A percentile compares a stretch with the other conserved stretches of the same genome.
Evolutionary conservation across 2,797 vertebrate genomes (phyloP).

Genomic region (Adrianichthys oophorus): DNA sequence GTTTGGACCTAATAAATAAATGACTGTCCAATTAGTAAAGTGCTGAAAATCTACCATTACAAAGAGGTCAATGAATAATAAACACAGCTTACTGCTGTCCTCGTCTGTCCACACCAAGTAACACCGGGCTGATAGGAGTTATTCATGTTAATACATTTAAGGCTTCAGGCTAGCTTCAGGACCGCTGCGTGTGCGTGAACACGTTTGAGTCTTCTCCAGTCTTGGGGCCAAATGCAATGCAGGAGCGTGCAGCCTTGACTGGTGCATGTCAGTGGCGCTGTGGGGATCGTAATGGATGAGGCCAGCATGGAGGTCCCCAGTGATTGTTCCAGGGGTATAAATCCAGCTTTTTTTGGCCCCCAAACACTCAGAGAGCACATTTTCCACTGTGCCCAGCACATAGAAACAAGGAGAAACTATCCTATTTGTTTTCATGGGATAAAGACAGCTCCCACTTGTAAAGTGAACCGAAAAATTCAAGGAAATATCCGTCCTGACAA

Average conservation of each 20-base stretch:
- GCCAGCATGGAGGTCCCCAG: slow-evolving; percentile 52
- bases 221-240: slow-evolving; percentile 8
- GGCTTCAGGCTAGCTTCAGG: slow-evolving; percentile 47
- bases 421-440: not conserved
- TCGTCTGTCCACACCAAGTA: slow-evolving; percentile 64
- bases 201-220: slow-evolving; percentile 13
- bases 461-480: slow-evolving; percentile 1
- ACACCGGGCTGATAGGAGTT: slow-evolving; percentile 52
- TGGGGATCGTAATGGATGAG: slow-evolving; percentile 76
- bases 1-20: slow-evolving; percentile 3
- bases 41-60: slow-evolving; percentile 55
- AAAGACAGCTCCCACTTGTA: not conserved
- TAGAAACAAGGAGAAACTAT: not conserved
- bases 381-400: not conserved
- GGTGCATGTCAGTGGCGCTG: slow-evolving; percentile 57
- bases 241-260: slow-evolving; percentile 49
- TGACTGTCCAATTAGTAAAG: slow-evolving; percentile 57
- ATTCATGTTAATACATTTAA: slow-evolving; percentile 41
- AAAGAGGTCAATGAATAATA: slow-evolving; percentile 57
- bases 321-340: slow-evolving; percentile 62
- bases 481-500: not conserved
- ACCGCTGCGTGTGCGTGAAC: slow-evolving; percentile 4
- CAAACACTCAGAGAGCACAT: slow-evolving; percentile 21
- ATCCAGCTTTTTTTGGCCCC: slow-evolving; percentile 39
- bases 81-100: slow-evolving; percentile 36